A percentile compares a stretch with the other conserved stretches of the same genome.
These are phyloP conservation scores for Triplophysa siluroides DNA, from an alignment of 2,113 vertebrate genomes.

Conservation along the genomic window DNA sequence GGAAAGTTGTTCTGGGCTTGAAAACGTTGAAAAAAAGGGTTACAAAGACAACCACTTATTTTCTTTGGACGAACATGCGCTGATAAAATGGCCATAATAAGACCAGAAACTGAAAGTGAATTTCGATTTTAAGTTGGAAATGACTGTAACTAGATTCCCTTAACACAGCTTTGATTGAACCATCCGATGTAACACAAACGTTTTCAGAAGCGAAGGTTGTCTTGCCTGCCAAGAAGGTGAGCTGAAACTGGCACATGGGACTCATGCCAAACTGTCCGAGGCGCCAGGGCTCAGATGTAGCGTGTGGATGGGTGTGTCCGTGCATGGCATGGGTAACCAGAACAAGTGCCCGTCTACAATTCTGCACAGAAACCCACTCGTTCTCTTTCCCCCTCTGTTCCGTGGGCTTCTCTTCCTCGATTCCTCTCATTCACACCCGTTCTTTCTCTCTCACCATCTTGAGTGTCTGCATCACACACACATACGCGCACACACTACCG, in stretches of 20 bases:
- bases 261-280: constrained; percentile 52
- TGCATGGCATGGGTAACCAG: constrained; percentile 50
- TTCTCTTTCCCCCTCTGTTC: constrained; percentile 5
- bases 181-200: constrained; percentile 61
- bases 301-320: constrained; percentile 52
- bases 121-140: background rate
- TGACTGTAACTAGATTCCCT: constrained; percentile 42
- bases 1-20: no score
- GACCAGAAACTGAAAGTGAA: background rate
- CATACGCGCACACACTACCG: constrained; percentile 52
- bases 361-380: constrained; percentile 23
- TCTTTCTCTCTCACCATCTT: constrained; percentile 22
- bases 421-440: constrained; percentile 15
- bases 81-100: no score
- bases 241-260: constrained; percentile 40
- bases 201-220: constrained; percentile 30
- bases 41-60: no score
- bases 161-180: constrained; percentile 43
- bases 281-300: constrained; percentile 47
- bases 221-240: constrained; percentile 25
- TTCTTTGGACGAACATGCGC: no score
- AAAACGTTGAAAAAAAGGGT: no score
- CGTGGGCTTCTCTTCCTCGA: background rate
- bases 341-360: constrained; percentile 34
- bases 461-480: background rate